These are phyloP conservation scores for Sebastes vulpes DNA, from an alignment of 2,797 vertebrate species.

Conservation along the genomic window DNA sequence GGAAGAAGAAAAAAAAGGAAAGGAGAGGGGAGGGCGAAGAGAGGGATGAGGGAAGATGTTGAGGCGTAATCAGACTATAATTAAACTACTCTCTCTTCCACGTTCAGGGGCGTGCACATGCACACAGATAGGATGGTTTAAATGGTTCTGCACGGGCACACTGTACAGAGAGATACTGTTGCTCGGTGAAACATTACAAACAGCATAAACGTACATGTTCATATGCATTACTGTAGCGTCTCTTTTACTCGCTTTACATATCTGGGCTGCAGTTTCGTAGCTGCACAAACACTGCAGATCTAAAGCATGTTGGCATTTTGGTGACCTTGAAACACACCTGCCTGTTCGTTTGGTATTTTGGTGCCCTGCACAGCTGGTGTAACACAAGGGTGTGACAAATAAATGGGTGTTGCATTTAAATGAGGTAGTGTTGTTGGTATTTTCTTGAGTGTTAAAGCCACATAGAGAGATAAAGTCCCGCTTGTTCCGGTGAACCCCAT, in stretches of 20 bases:
- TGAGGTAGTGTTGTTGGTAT: not conserved
- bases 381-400: not conserved
- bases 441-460: not conserved
- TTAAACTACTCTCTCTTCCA: slow-evolving; percentile 61
- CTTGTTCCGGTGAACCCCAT: too few relatives aligned
- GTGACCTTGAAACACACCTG: slow-evolving; percentile 53
- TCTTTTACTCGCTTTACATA: not conserved
- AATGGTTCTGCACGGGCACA: slow-evolving; percentile 25
- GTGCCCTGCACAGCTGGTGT: slow-evolving; percentile 11
- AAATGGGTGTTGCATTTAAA: slow-evolving; percentile 32
- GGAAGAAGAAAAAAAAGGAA: not conserved
- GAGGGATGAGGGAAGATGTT: slow-evolving; percentile 31
- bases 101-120: slow-evolving; percentile 20
- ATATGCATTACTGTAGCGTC: not conserved
- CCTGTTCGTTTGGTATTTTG: slow-evolving; percentile 30
- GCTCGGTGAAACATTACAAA: not conserved
- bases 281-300: not conserved
- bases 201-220: not conserved
- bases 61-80: slow-evolving; percentile 62
- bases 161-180: not conserved
- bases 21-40: not conserved
- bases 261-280: not conserved
- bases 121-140: slow-evolving; percentile 24
- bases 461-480: not conserved
- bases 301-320: slow-evolving; percentile 20